Evolutionary conservation across 2,888 invertebrate species (phyloP), one percentile per base, ranked within the genome.

Genomic region (Hirudinaria manillensis): DNA sequence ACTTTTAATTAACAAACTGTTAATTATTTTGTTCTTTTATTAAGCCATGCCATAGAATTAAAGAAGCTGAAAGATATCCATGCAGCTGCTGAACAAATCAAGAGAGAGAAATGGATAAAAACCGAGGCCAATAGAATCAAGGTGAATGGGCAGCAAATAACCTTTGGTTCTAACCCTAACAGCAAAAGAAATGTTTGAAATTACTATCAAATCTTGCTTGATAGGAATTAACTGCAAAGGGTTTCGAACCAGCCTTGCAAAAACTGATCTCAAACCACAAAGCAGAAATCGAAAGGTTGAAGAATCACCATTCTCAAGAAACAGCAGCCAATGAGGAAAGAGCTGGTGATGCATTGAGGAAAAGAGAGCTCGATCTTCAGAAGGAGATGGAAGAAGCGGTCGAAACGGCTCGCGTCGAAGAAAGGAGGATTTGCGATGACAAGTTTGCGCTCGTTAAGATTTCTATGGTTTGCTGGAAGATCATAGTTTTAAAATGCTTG

Each of bases 91-190:
- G 86, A 86, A 76, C 85, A 86, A 77, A 77, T 86, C 65, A 79
- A 85, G 19, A 80, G 85, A 76, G 86, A 86, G 78, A 84, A 83
- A 78, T 86, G 86, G 86, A 85, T 86, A 77, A 84, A 85, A 34
- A 85, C 86, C 65, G 85, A 86, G 79, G 86, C 85, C 3, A 85
- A 85, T 78, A 84, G 83, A 80, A 86, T 86, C n/a, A 86, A 86
- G 81, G 85, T 84, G 73, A 7, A n/a, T n/a, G 19, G 7, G 32
- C 51, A 24, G 19, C 13, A 6, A 45, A 71, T 36, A n/a, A n/a
- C n/a, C n/a, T n/a, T n/a, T 16, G 66, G 66, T 66, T 66, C 27
- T 16, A 66, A 66, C 16, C 24, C 13, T 19, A 16, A 68, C 6
- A 13, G n/a, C 34, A 68, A 24, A 29, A 29, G 34, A n/a, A 36